Evolutionary conservation across 2,113 vertebrate species (phyloP).

Genomic region (Percopsis transmontana): DNA sequence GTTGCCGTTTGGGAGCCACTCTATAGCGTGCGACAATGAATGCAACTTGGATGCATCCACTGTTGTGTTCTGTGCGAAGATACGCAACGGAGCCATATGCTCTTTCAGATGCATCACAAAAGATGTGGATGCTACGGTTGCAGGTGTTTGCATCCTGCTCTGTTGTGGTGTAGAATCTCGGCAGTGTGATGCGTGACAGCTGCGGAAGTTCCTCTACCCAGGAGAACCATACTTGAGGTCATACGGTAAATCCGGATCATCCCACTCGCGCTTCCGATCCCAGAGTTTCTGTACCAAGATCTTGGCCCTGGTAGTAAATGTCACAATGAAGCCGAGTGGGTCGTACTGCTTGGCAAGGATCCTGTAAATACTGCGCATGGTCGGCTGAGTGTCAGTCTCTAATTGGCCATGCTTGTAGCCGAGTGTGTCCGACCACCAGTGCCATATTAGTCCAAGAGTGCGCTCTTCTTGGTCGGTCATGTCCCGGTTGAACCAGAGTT

Average conservation of each 20-base stretch:
- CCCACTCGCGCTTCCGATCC: not conserved
- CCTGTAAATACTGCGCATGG: conserved; percentile 6
- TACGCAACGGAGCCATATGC: not conserved
- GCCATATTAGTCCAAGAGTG: not conserved
- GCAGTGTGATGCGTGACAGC: not conserved
- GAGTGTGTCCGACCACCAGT: not conserved
- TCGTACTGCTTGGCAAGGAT: conserved; percentile 18
- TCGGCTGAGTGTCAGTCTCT: not conserved
- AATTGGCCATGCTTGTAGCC: conserved; percentile 1
- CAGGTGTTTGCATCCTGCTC: not conserved
- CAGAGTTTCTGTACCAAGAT: not conserved
- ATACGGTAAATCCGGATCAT: not conserved
- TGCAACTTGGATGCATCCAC: not conserved
- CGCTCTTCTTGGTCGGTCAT: not conserved
- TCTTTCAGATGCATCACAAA: not conserved
- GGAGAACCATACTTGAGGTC: not conserved
- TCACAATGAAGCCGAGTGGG: conserved; percentile 6
- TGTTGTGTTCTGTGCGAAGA: not conserved
- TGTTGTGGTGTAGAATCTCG: not conserved
- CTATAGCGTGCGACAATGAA: not conserved
- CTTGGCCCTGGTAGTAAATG: not conserved
- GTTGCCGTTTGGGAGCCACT: not conserved
- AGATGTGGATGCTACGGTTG: not conserved
- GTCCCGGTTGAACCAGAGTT: not conserved
- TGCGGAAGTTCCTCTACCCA: not conserved